Conservation (phyloP, 2,113 vertebrate genomes). For the Ochotona princeps region DNA sequence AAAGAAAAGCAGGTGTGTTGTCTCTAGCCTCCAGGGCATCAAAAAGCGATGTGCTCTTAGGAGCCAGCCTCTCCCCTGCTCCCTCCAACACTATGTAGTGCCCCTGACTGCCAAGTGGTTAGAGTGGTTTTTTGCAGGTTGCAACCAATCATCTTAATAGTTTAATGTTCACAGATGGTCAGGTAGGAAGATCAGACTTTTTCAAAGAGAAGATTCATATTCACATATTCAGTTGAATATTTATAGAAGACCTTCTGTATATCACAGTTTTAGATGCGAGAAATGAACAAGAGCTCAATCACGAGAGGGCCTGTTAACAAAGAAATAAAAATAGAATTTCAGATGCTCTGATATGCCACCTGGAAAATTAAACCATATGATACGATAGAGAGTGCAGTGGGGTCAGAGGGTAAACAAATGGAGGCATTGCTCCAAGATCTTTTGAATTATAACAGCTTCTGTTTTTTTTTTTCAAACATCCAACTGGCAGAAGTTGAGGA, state of each 20-base stretch:
- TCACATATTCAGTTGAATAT: not conserved
- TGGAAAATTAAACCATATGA: constrained; percentile 10
- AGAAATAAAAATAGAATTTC: not conserved
- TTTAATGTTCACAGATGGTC: not conserved
- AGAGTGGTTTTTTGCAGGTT: not conserved
- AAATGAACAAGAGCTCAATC: not conserved
- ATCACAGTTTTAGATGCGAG: not conserved
- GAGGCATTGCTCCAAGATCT: not conserved
- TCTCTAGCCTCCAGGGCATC: constrained; percentile 8
- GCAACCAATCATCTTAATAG: not conserved
- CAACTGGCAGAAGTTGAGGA: not conserved
- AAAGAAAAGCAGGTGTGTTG: constrained; percentile 54
- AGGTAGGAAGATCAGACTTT: not conserved
- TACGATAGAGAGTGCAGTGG: not conserved
- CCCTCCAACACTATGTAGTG: not conserved
- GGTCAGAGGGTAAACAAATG: not conserved
- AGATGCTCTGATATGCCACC: not conserved
- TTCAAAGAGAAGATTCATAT: not conserved
- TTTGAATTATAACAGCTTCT: not conserved
- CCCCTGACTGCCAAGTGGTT: not conserved
- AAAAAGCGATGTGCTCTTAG: not conserved
- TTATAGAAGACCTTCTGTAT: not conserved
- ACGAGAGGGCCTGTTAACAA: not conserved
- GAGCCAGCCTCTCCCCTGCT: not conserved
- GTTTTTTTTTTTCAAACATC: not conserved